Conservation (phyloP, 2,113 vertebrate species). For the Eulemur rufifrons region DNA sequence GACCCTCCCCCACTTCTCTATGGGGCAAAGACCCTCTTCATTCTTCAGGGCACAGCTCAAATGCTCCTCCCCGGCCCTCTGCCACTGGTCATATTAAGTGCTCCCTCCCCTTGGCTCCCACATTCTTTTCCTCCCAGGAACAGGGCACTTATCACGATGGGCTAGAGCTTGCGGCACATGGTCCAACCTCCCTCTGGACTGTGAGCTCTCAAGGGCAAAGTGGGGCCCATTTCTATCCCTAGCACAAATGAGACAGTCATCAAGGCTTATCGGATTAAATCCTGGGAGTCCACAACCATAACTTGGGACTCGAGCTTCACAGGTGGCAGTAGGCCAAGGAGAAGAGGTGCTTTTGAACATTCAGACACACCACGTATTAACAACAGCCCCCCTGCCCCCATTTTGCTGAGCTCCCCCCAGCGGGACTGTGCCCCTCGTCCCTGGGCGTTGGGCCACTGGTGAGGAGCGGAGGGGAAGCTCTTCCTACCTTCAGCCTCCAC, state of each 20-base stretch:
- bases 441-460: not conserved
- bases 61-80: not conserved
- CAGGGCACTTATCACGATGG: too few relatives aligned
- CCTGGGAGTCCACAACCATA: not conserved
- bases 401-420: not conserved
- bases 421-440: not conserved
- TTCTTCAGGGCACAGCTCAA: not conserved
- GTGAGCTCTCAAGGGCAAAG: not conserved
- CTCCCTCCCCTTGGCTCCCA: not conserved
- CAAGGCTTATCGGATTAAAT: not conserved
- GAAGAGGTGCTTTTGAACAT: not conserved
- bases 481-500: slow-evolving; percentile 97
- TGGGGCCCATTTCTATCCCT: not conserved
- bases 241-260: not conserved
- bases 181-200: not conserved
- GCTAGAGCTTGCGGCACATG: not conserved
- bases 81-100: not conserved
- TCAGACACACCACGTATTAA: not conserved
- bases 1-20: not conserved
- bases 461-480: not conserved
- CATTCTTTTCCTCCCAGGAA: not conserved
- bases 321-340: not conserved
- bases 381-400: fast-evolving
- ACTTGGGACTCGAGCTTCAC: not conserved
- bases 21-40: not conserved